A percentile compares a stretch with the other conserved stretches of the same genome.
Conservation (phyloP, 1,140 invertebrate genomes). For the Holcopasites calliopsidis region DNA sequence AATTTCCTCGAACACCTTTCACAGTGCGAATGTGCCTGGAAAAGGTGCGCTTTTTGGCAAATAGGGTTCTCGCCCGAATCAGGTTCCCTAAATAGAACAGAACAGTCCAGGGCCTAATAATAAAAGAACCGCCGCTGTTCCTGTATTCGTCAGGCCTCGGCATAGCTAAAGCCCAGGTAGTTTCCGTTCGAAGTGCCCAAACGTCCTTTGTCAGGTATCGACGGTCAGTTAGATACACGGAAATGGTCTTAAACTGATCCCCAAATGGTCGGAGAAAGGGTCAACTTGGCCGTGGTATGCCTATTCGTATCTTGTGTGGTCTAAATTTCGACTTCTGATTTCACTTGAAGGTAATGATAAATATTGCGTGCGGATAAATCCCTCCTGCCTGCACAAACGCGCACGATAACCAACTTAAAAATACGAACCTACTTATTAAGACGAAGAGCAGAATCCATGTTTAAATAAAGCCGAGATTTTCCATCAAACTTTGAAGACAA, state of each 20-base stretch:
- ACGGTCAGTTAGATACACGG: not conserved
- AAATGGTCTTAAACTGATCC: not conserved
- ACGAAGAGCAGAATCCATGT: no score
- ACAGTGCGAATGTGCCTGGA: not conserved
- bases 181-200: not conserved
- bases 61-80: not conserved
- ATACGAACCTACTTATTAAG: no score
- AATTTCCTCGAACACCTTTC: not conserved
- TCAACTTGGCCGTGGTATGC: not conserved
- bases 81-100: not conserved
- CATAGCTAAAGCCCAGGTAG: not conserved
- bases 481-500: not conserved
- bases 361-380: no score
- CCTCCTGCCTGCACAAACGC: no score
- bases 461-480: not conserved
- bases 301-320: no score
- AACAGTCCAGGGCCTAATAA: not conserved
- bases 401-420: no score
- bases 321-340: no score
- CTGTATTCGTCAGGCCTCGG: not conserved
- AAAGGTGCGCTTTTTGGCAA: not conserved
- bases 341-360: no score
- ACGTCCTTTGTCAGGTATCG: slow-evolving; percentile 13
- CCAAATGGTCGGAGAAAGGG: not conserved
- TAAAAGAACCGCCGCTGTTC: not conserved